Percentiles rank a stretch among this genome's conserved stretches.
phyloP scores from a whole-genome alignment of 2,113 vertebrate genomes.

The Microcebus tavaratra region DNA sequence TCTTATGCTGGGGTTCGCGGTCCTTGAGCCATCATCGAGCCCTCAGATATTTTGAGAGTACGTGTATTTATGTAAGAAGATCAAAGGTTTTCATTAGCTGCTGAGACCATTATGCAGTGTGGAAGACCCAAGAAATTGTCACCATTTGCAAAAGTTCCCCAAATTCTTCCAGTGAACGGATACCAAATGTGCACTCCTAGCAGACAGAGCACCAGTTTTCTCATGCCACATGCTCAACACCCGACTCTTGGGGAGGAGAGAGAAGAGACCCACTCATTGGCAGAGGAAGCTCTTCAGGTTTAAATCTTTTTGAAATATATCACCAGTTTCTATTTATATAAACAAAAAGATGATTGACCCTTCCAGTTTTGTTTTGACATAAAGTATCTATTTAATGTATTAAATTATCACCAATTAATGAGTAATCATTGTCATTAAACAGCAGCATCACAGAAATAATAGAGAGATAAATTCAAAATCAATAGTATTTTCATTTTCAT shows the following conservation, averaged over 20 bases:
- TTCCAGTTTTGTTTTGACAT: slow-evolving; percentile 6
- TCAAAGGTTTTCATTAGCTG: neutral
- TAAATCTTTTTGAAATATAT: neutral
- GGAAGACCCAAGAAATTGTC: neutral
- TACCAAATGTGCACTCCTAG: neutral
- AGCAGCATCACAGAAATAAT: neutral
- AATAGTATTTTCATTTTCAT: neutral
- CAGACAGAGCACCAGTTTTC: neutral
- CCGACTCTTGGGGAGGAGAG: neutral
- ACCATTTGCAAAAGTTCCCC: neutral
- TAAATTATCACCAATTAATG: neutral
- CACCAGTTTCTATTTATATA: neutral
- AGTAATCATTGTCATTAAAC: neutral
- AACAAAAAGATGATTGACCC: neutral
- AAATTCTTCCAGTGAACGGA: neutral
- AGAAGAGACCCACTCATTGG: neutral
- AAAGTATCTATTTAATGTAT: neutral
- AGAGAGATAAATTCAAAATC: neutral
- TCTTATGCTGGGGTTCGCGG: too few species aligned
- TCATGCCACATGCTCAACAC: fast-evolving
- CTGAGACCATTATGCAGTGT: neutral
- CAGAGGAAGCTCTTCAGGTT: neutral
- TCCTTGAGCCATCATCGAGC: too few species aligned
- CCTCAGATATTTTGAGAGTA: neutral
- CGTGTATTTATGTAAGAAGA: neutral